Evolutionary conservation across 2,888 invertebrate species (phyloP).

Genomic region (Apamea monoglypha): DNA sequence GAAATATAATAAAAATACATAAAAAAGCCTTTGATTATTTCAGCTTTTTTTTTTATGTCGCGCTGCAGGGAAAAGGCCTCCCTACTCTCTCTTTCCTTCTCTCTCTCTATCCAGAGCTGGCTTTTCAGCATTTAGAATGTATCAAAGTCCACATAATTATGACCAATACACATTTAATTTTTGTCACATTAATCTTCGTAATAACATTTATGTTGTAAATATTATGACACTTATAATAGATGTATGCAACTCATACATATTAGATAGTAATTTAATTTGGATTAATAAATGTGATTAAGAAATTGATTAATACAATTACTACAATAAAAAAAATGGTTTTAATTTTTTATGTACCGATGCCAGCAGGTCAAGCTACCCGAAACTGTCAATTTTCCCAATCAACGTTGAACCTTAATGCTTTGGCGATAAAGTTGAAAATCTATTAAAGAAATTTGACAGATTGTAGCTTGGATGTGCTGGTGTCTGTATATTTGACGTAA

Average conservation of each 20-base stretch:
- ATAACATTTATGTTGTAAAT: neutral
- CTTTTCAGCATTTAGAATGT: too few species aligned
- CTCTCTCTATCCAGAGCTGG: too few species aligned
- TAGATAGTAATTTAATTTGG: too few species aligned
- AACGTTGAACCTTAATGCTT: too few species aligned
- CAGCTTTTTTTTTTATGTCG: neutral
- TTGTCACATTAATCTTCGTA: neutral
- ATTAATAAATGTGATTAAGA: too few species aligned
- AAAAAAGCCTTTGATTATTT: neutral
- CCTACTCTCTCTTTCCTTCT: neutral
- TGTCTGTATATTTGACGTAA: neutral
- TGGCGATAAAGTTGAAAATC: too few species aligned
- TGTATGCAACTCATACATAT: neutral
- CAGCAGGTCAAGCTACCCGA: too few species aligned
- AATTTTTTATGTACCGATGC: neutral
- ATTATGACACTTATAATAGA: neutral
- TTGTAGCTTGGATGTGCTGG: too few species aligned
- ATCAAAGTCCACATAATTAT: neutral
- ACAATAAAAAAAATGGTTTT: neutral
- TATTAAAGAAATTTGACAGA: too few species aligned
- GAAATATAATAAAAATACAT: neutral
- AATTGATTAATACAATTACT: too few species aligned
- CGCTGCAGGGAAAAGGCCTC: neutral
- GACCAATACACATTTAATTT: neutral
- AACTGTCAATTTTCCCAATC: too few species aligned